Evolutionary conservation across 2,888 invertebrate species (phyloP).

Genomic region (Scaptomyza reducta): DNA sequence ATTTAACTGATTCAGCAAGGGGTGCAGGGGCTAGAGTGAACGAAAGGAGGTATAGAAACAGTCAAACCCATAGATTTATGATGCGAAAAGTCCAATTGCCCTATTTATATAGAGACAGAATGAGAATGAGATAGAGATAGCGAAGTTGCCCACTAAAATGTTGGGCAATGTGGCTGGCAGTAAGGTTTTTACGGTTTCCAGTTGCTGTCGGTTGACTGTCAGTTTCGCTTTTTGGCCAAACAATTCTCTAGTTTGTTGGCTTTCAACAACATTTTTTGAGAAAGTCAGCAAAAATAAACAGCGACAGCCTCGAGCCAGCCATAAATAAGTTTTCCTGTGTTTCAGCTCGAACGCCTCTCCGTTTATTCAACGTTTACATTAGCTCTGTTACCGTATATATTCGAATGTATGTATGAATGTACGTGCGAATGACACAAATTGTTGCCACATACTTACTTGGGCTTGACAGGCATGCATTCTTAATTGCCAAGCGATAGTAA

Average conservation of each 20-base stretch:
- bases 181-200: slow-evolving; percentile 37
- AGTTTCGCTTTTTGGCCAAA: slow-evolving; percentile 34
- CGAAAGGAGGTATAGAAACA: not conserved
- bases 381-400: slow-evolving; percentile 16
- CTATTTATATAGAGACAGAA: slow-evolving; percentile 47
- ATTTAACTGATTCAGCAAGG: slow-evolving; percentile 39
- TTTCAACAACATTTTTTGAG: slow-evolving; percentile 55
- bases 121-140: not conserved
- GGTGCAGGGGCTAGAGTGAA: not conserved
- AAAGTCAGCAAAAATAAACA: slow-evolving; percentile 50
- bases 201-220: slow-evolving; percentile 32
- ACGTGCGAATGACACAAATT: slow-evolving; percentile 33
- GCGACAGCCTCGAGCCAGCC: slow-evolving; percentile 10
- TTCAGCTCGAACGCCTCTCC: slow-evolving; percentile 60
- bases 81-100: slow-evolving; percentile 54
- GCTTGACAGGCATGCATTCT: slow-evolving; percentile 10
- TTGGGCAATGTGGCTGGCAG: slow-evolving; percentile 48
- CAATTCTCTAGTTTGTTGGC: slow-evolving; percentile 44
- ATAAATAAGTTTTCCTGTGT: slow-evolving; percentile 12
- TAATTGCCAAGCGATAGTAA: slow-evolving; percentile 22
- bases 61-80: slow-evolving; percentile 55
- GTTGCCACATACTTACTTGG: slow-evolving; percentile 51
- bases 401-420: not conserved
- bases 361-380: slow-evolving; percentile 14
- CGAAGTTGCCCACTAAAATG: slow-evolving; percentile 29